A percentile compares a stretch with the other conserved stretches of the same genome.
These are phyloP conservation scores for Palythoa grandiflora DNA, from an alignment of 92 coral and sea anemone species.

Conservation along the genomic window DNA sequence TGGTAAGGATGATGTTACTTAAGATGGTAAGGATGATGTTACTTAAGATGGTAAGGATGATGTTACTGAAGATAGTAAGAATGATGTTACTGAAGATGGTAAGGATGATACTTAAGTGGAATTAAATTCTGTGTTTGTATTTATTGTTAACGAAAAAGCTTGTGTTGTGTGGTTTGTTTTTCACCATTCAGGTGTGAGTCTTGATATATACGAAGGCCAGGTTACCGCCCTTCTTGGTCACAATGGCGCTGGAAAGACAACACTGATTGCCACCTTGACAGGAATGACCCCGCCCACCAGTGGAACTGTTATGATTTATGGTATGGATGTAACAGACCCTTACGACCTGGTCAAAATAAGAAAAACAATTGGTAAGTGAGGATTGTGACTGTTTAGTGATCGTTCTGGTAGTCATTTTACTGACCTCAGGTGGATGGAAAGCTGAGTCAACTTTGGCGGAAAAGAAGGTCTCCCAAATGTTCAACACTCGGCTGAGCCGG, in stretches of 20 bases:
- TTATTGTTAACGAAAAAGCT: no score
- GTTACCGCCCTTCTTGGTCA: conserved; percentile 94
- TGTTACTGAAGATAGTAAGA: neutral
- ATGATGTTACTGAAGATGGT: no score
- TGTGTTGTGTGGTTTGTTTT: neutral
- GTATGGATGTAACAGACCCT: conserved; percentile 76
- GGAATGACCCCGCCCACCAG: conserved; percentile 81
- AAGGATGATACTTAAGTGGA: conserved; percentile 17
- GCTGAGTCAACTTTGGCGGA: no score
- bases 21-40: no score
- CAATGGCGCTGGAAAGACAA: conserved; percentile 96
- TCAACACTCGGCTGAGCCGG: no score
- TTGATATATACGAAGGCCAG: conserved; percentile 95
- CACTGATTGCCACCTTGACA: conserved; percentile 84
- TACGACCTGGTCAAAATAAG: conserved; percentile 74
- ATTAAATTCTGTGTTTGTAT: no score
- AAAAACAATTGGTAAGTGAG: conserved; percentile 69
- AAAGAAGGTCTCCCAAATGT: no score
- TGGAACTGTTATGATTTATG: conserved; percentile 83
- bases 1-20: no score
- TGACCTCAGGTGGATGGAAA: no score
- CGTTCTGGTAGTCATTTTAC: no score
- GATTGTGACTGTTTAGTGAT: neutral
- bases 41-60: no score
- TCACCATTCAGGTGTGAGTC: conserved; percentile 69